phyloP scores from a whole-genome alignment of 2,113 vertebrate genomes.

The Boleophthalmus pectinirostris region DNA sequence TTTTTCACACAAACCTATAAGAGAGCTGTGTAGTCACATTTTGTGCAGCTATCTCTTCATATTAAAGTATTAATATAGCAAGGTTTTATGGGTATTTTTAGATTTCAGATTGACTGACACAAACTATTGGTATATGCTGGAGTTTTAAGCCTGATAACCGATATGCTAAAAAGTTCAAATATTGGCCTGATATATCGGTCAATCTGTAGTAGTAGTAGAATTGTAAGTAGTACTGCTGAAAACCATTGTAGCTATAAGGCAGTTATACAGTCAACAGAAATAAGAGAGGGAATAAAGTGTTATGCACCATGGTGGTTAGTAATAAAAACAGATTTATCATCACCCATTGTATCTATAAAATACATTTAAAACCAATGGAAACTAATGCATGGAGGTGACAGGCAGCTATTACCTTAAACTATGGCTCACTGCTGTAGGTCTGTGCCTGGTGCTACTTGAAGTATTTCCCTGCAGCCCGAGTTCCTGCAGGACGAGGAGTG shows the following conservation, averaged over 20 bases:
- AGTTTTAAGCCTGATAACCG: no score
- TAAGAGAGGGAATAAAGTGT: background rate
- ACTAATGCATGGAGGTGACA: background rate
- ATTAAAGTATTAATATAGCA: no score
- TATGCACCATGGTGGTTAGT: background rate
- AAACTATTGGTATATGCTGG: no score
- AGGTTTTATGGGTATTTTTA: no score
- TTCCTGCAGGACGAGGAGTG: conserved; percentile 38
- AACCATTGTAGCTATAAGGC: background rate
- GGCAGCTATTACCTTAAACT: background rate
- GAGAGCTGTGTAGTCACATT: no score
- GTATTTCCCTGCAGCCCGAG: conserved; percentile 22
- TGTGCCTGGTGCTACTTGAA: conserved; percentile 2
- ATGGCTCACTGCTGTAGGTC: conserved; percentile 19
- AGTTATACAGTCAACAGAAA: background rate
- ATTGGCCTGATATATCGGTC: no score
- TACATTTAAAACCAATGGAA: background rate
- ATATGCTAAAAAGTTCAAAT: no score
- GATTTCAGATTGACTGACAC: no score
- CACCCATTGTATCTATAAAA: background rate
- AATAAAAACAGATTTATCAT: background rate
- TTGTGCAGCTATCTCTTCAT: no score
- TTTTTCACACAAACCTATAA: no score
- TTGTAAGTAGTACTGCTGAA: no score
- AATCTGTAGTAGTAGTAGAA: no score